Conservation (phyloP, 2,797 vertebrate species). For the Hipposideros larvatus region DNA sequence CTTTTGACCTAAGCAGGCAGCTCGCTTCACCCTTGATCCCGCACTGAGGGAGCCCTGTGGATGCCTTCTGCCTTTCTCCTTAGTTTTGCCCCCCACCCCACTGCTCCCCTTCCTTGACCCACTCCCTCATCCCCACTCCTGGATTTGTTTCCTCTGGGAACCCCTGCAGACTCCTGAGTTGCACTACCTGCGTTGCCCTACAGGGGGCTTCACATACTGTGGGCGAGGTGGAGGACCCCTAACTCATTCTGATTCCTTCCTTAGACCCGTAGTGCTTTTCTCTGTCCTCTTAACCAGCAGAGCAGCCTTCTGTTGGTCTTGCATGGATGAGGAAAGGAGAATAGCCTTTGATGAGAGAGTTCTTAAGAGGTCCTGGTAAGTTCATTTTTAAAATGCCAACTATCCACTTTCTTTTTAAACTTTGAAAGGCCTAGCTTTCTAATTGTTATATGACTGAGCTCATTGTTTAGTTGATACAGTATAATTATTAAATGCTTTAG, state of each 20-base stretch:
- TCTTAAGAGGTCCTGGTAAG: neutral
- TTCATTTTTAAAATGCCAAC: neutral
- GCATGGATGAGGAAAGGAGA: neutral
- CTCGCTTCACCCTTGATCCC: neutral
- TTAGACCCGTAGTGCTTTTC: neutral
- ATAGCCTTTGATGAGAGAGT: neutral
- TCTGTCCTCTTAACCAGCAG: neutral
- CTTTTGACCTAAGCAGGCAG: neutral
- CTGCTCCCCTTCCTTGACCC: accelerated
- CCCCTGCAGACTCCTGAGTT: neutral
- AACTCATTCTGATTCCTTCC: no score
- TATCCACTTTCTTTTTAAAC: neutral
- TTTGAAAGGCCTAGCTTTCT: neutral
- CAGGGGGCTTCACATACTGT: neutral
- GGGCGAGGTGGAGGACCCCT: neutral
- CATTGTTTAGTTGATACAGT: neutral
- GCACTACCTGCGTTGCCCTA: neutral
- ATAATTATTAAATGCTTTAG: neutral
- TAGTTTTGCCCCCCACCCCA: accelerated
- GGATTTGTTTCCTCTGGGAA: neutral
- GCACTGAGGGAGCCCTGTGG: no score
- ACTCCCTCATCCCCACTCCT: neutral
- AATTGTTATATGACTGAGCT: neutral
- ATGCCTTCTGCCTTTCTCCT: neutral
- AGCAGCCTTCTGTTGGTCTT: neutral